phyloP scores from a whole-genome alignment of 2,888 invertebrate genomes.

The Thereva nobilitata region DNA sequence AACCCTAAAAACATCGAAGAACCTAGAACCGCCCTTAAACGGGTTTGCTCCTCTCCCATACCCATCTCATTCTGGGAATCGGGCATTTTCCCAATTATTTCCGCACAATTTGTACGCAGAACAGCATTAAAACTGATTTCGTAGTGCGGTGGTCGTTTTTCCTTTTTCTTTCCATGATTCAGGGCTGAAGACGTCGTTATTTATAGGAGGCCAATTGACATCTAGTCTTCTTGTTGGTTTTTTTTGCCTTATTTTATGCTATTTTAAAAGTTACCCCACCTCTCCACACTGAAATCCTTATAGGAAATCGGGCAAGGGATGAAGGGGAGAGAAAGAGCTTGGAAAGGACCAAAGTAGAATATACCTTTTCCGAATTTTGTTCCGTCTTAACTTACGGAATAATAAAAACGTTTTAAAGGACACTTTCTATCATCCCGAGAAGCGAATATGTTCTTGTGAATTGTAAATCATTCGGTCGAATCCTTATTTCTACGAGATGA shows the following conservation, averaged over 20 bases:
- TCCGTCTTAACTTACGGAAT: no score
- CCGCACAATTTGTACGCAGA: slow-evolving; percentile 42
- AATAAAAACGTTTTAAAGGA: no score
- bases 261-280: no score
- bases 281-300: no score
- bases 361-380: no score
- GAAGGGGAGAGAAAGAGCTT: no score
- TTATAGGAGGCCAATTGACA: slow-evolving; percentile 12
- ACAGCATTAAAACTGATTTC: slow-evolving; percentile 35
- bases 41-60: slow-evolving; percentile 13
- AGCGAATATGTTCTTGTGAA: no score
- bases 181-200: slow-evolving; percentile 7
- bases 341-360: no score
- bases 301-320: no score
- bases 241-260: not conserved
- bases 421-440: no score
- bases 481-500: no score
- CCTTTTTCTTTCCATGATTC: not conserved
- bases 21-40: not conserved
- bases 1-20: slow-evolving; percentile 31
- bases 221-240: slow-evolving; percentile 4
- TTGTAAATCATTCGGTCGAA: no score
- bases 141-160: not conserved
- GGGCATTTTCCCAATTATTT: slow-evolving; percentile 40
- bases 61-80: slow-evolving; percentile 5